Evolutionary conservation across 2,113 vertebrate genomes (phyloP).

Genomic region (Ranitomeya imitator): DNA sequence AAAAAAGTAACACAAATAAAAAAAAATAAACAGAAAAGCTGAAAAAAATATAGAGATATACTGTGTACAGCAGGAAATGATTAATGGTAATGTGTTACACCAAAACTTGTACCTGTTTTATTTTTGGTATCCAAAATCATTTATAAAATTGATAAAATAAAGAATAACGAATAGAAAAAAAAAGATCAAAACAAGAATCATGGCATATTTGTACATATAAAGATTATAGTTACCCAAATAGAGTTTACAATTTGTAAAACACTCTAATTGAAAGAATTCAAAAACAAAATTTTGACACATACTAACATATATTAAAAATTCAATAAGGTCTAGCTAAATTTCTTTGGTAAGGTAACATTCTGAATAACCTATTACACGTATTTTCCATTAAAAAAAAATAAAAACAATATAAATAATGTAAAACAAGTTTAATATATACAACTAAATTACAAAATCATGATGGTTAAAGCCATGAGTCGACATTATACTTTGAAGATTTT

Average conservation of each 20-base stretch:
- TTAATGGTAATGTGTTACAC: background rate
- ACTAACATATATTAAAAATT: background rate
- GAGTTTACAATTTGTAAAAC: background rate
- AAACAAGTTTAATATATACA: conserved; percentile 16
- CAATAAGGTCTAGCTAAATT: background rate
- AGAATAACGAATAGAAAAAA: background rate
- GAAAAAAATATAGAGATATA: background rate
- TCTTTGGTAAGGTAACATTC: background rate
- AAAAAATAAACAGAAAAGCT: background rate
- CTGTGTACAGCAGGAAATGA: background rate
- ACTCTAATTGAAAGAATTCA: background rate
- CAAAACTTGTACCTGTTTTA: background rate
- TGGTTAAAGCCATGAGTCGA: background rate
- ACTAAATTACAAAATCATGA: background rate
- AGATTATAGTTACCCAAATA: background rate
- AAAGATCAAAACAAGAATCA: background rate
- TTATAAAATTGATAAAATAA: background rate
- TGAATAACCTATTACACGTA: background rate
- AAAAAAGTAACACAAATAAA: background rate
- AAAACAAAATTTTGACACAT: background rate
- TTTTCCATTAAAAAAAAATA: background rate
- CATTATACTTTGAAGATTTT: background rate
- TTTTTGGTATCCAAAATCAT: background rate
- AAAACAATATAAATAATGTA: conserved; percentile 28
- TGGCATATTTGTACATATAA: background rate